Conservation (phyloP, 2,888 invertebrate genomes). For the Crepidodera aurea region DNA sequence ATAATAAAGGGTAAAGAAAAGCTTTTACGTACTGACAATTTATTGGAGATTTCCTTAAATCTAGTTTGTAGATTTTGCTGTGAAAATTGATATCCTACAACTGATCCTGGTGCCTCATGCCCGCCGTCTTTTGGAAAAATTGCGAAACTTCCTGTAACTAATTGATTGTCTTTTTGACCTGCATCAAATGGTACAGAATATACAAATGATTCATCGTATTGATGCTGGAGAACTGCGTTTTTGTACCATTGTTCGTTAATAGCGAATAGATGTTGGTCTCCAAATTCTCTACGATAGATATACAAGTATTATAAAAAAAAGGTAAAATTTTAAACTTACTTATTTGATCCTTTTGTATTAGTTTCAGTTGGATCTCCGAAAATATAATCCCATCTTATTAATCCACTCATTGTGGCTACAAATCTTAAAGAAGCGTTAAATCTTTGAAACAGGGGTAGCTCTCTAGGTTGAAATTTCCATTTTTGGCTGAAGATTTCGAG, state of each 20-base stretch:
- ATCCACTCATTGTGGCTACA: constrained; percentile 81
- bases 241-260: constrained; percentile 93
- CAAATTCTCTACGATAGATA: constrained; percentile 69
- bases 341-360: constrained; percentile 32
- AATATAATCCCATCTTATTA: constrained; percentile 87
- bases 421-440: constrained; percentile 77
- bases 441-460: constrained; percentile 66
- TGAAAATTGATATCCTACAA: constrained; percentile 86
- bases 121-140: constrained; percentile 82
- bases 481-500: constrained; percentile 61
- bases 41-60: constrained; percentile 74
- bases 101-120: constrained; percentile 83
- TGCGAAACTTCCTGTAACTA: constrained; percentile 83
- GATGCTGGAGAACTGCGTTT: constrained; percentile 86
- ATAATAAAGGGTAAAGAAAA: background rate
- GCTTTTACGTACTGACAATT: constrained; percentile 61
- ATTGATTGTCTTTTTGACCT: constrained; percentile 63
- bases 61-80: constrained; percentile 73
- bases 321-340: constrained; percentile 27
- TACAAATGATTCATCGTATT: constrained; percentile 80
- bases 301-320: background rate
- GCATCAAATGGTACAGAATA: constrained; percentile 75
- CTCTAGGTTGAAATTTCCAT: constrained; percentile 52
- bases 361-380: constrained; percentile 59
- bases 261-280: constrained; percentile 76